Evolutionary conservation across 2,113 vertebrate species (phyloP).

Genomic region (Vanacampus margaritifer): DNA sequence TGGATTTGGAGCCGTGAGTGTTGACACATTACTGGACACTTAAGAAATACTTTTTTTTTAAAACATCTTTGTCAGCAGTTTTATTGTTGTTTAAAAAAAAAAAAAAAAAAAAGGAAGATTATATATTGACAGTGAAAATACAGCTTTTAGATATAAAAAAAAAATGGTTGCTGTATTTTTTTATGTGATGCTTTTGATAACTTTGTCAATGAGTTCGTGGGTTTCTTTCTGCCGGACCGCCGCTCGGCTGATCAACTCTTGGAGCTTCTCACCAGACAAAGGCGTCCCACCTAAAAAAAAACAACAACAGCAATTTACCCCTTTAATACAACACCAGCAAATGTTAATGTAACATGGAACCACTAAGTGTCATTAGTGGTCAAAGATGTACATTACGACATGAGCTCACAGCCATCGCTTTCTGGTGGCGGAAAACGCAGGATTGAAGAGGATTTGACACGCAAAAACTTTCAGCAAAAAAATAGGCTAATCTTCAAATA

Average conservation of each 20-base stretch:
- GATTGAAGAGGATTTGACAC: too few species aligned
- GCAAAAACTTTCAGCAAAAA: too few species aligned
- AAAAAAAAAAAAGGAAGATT: constrained; percentile 67
- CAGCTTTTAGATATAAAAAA: constrained; percentile 75
- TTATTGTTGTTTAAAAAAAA: constrained; percentile 75
- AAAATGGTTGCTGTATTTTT: constrained; percentile 37
- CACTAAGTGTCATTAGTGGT: too few species aligned
- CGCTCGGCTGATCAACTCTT: constrained; percentile 87
- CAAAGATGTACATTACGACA: too few species aligned
- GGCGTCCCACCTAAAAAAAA: constrained; percentile 80
- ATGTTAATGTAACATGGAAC: too few species aligned
- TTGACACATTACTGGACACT: constrained; percentile 69
- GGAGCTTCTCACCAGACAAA: constrained; percentile 86
- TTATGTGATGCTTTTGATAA: constrained; percentile 79
- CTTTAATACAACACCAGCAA: too few species aligned
- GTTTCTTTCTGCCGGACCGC: constrained; percentile 85
- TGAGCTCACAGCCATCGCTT: too few species aligned
- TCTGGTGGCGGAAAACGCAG: too few species aligned
- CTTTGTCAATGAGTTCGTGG: constrained; percentile 83
- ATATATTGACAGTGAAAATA: constrained; percentile 85
- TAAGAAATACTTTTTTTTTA: constrained; percentile 76
- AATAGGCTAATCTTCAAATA: too few species aligned
- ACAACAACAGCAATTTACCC: too few species aligned
- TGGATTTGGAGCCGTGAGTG: constrained; percentile 21
- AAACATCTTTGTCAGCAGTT: constrained; percentile 79